phyloP scores from a whole-genome alignment of 2,888 invertebrate species.

The Matsumyia berberina region DNA sequence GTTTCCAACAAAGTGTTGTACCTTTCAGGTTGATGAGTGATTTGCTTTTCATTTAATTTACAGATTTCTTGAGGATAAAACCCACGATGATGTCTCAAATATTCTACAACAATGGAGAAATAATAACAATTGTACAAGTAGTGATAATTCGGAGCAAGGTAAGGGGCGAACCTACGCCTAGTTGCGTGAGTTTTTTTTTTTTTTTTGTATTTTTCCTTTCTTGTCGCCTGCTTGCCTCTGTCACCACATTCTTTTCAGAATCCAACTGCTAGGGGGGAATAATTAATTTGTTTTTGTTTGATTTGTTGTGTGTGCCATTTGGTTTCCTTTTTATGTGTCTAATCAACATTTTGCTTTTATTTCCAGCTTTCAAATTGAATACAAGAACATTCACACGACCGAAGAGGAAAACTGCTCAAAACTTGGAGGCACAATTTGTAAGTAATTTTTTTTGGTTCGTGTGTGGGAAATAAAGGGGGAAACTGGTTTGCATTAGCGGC shows the following conservation, averaged over 20 bases:
- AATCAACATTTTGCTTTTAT: constrained; percentile 55
- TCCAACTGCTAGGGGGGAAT: constrained; percentile 49
- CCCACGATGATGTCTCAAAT: constrained; percentile 83
- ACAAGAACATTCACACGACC: constrained; percentile 84
- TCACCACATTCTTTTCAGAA: constrained; percentile 2
- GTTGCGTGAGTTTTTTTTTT: constrained; percentile 48
- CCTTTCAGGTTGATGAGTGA: not conserved
- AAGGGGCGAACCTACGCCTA: constrained; percentile 73
- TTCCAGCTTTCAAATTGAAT: constrained; percentile 82
- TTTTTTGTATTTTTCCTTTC: too few relatives aligned
- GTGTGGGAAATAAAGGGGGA: constrained; percentile 52
- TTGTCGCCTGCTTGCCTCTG: constrained; percentile 32
- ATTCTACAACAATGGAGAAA: constrained; percentile 84
- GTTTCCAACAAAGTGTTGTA: constrained; percentile 52
- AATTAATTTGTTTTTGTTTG: constrained; percentile 75
- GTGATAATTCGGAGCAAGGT: constrained; percentile 81
- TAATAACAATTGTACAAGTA: constrained; percentile 79
- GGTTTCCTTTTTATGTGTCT: constrained; percentile 38
- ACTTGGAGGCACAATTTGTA: constrained; percentile 82
- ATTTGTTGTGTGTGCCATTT: constrained; percentile 55
- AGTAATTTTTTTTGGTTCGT: constrained; percentile 77
- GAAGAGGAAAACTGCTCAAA: constrained; percentile 81
- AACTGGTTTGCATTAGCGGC: constrained; percentile 66
- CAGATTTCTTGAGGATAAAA: constrained; percentile 83
- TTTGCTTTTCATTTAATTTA: constrained; percentile 68